Evolutionary conservation across 1,140 invertebrate species (phyloP), one percentile per base, ranked within the genome.

Genomic region (Ladona fulva): DNA sequence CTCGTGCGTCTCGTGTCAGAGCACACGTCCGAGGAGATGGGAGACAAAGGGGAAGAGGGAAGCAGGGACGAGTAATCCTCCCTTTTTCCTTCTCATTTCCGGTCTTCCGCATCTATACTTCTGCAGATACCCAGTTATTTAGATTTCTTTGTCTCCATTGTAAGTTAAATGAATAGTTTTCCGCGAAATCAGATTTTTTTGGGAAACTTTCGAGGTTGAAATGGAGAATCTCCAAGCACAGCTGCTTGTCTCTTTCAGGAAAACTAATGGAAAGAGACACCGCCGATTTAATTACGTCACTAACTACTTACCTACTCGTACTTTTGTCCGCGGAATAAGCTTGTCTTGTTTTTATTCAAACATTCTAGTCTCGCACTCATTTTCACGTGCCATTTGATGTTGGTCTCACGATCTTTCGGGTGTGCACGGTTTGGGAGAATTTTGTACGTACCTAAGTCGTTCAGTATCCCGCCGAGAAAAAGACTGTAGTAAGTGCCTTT

Each of bases 401-500:
- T 66, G 29, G 29, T 37, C 29, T 8, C 1, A 8, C 29, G 29
- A 37, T 37, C 1, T 37, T 37, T 37, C 29, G 29, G 29, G 1
- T 37, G 29, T 37, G 29, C 29, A 37, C 29, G 29, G 29, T 5
- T n/a, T n/a, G 29, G 29, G 29, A 37, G 29, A 37, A 37, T 37
- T 37, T 37, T 8, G 29, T 37, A 37, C 29, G 29, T 37, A 37
- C 29, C 29, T 8, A 37, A 66, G 52, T 66, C 52, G 52, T 66
- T 22, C 12, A 3, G 52, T 66, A 12, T 22, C 52, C 52, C 52
- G 52, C 52, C n/a, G 52, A 66, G 52, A 66, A 66, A 66, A 16
- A 66, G 52, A 66, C 52, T 66, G 52, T 22, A 66, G 52, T 66
- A 66, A 66, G 52, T 66, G 52, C 52, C 52, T 66, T 66, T 66